These are phyloP conservation scores for Megaceryle alcyon DNA, from an alignment of 2,797 vertebrate genomes.

Conservation along the genomic window DNA sequence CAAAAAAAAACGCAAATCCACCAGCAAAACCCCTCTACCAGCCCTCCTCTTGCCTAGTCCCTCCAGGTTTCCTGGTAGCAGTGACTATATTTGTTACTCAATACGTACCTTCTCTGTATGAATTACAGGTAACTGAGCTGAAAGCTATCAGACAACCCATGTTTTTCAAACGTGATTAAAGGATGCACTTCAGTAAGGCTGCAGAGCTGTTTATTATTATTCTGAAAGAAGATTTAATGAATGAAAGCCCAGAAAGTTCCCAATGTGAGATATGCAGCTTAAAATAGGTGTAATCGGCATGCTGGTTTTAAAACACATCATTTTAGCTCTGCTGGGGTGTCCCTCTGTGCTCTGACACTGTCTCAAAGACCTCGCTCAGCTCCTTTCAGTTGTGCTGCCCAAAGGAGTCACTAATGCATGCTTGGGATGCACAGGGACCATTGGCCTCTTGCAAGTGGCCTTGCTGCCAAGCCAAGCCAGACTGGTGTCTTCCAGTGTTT, in stretches of 20 bases:
- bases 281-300: background rate
- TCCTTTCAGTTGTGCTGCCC: background rate
- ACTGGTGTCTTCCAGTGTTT: background rate
- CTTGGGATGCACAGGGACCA: fast-evolving
- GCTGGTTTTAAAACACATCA: fast-evolving
- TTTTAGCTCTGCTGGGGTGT: background rate
- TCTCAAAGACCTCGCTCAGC: background rate
- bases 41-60: background rate
- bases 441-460: background rate
- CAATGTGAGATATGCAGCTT: background rate
- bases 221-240: background rate
- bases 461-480: background rate
- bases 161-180: background rate
- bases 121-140: background rate
- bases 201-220: background rate
- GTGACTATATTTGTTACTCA: background rate
- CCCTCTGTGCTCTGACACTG: background rate
- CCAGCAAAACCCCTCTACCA: background rate
- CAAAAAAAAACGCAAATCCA: background rate
- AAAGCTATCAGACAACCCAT: background rate
- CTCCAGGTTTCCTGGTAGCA: background rate
- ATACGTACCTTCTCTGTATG: background rate
- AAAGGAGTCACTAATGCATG: fast-evolving
- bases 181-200: background rate
- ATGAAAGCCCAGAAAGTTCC: background rate